These are phyloP conservation scores for Netta rufina DNA, from an alignment of 2,797 vertebrate genomes.

Conservation along the genomic window DNA sequence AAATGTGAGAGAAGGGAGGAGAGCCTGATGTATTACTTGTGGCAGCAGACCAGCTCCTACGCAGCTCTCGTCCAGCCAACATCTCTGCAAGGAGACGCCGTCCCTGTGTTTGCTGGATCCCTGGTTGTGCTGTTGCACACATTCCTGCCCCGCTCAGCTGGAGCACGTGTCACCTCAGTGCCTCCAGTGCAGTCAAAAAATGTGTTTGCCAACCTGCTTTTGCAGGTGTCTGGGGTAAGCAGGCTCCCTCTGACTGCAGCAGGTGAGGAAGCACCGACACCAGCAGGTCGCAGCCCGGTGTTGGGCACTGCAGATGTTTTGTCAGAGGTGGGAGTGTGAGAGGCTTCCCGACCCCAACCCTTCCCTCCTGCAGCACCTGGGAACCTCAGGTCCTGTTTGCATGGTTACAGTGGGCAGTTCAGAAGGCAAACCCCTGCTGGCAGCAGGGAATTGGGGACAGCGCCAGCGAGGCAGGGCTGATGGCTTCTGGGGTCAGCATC, in stretches of 20 bases:
- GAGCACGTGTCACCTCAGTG: fast-evolving
- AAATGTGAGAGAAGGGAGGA: not conserved
- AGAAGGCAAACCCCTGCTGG: not conserved
- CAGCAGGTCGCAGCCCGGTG: not conserved
- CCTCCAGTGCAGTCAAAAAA: not conserved
- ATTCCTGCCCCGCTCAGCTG: not conserved
- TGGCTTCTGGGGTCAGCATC: not conserved
- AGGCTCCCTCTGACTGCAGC: not conserved
- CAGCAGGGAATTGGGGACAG: not conserved
- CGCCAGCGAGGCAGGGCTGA: not conserved
- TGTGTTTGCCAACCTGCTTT: not conserved
- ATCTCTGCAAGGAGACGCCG: not conserved
- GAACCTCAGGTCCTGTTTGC: not conserved
- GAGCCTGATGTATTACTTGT: not conserved
- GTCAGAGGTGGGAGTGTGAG: not conserved
- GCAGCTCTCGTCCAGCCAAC: not conserved
- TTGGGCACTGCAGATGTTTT: not conserved
- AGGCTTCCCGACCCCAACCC: not conserved
- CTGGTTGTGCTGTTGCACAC: fast-evolving
- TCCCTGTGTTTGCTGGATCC: not conserved
- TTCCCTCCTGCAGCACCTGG: not conserved
- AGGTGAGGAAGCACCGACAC: not conserved
- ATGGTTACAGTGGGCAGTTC: not conserved
- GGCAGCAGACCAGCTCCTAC: not conserved
- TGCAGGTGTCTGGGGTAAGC: not conserved